Conservation (phyloP, 64 coral and sea anemone genomes). For the Dendrophyllia cribrosa region DNA sequence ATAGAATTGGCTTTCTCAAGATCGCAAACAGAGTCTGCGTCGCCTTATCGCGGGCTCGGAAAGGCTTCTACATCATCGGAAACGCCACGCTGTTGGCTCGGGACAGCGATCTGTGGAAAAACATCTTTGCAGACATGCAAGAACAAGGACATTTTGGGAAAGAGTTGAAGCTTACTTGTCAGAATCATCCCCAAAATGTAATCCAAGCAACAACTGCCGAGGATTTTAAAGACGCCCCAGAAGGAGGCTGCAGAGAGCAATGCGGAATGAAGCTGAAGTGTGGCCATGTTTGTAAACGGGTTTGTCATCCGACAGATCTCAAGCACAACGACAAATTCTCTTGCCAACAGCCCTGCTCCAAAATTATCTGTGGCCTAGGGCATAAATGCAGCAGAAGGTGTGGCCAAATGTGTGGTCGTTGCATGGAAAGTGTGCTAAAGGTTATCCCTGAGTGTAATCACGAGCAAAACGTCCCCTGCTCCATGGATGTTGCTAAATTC, state of each 20-base stretch:
- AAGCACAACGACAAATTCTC: constrained; percentile 54
- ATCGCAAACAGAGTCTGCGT: constrained; percentile 31
- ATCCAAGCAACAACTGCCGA: constrained; percentile 28
- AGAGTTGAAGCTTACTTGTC: constrained; percentile 52
- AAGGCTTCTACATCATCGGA: constrained; percentile 35
- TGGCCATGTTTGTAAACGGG: constrained; percentile 54
- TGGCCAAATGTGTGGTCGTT: constrained; percentile 53
- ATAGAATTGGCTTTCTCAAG: constrained; percentile 18
- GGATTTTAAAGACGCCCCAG: constrained; percentile 62
- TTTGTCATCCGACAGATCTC: constrained; percentile 69
- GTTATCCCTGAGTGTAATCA: constrained; percentile 58
- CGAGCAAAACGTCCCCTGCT: constrained; percentile 47
- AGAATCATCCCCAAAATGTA: constrained; percentile 52
- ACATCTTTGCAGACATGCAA: constrained; percentile 75
- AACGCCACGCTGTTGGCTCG: neutral
- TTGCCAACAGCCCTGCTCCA: constrained; percentile 48
- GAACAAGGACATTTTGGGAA: constrained; percentile 4
- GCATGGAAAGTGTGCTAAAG: constrained; percentile 32
- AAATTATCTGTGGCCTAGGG: constrained; percentile 40
- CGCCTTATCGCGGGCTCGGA: constrained; percentile 27
- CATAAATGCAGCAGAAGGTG: constrained; percentile 44
- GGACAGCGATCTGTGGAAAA: constrained; percentile 70
- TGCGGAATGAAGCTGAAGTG: constrained; percentile 53
- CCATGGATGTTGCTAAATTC: constrained; percentile 15
- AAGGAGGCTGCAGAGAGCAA: constrained; percentile 58